Evolutionary conservation across 2,113 vertebrate genomes (phyloP).

Genomic region (Hiodon alosoides): DNA sequence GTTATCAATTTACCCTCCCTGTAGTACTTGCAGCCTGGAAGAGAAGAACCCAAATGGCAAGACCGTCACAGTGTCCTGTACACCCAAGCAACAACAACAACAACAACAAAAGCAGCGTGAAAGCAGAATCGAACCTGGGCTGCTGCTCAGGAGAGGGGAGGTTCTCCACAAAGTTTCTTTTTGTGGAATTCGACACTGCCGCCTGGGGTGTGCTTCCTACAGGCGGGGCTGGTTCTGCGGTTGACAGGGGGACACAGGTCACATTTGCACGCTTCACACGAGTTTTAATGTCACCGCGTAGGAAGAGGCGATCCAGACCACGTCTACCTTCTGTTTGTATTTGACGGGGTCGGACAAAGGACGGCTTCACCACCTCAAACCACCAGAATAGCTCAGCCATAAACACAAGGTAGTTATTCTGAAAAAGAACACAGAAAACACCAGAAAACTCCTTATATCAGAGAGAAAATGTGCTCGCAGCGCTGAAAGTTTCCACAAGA

Average conservation of each 20-base stretch:
- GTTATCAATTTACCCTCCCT: not conserved
- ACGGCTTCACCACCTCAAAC: slow-evolving; percentile 97
- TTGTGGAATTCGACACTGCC: slow-evolving; percentile 53
- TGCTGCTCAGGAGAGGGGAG: slow-evolving; percentile 32
- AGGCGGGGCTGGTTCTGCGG: slow-evolving; percentile 46
- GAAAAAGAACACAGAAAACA: slow-evolving; percentile 38
- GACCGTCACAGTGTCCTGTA: no score
- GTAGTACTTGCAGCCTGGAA: not conserved
- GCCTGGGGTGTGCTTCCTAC: slow-evolving; percentile 49
- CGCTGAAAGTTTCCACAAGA: not conserved
- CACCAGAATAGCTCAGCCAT: slow-evolving; percentile 99
- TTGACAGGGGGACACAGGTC: slow-evolving; percentile 1
- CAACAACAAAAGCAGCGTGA: not conserved
- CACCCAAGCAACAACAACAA: no score
- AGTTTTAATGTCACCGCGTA: not conserved
- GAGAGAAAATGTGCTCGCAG: not conserved
- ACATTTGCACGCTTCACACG: not conserved
- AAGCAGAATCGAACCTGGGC: slow-evolving; percentile 21
- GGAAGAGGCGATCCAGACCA: not conserved
- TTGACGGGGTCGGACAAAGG: slow-evolving; percentile 83
- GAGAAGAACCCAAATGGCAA: not conserved
- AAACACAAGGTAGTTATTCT: slow-evolving; percentile 97
- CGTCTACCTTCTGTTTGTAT: slow-evolving; percentile 70
- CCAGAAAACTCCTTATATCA: not conserved
- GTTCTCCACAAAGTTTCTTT: slow-evolving; percentile 50